Evolutionary conservation across 92 coral and sea anemone species (phyloP).

Genomic region (Ricordea florida): DNA sequence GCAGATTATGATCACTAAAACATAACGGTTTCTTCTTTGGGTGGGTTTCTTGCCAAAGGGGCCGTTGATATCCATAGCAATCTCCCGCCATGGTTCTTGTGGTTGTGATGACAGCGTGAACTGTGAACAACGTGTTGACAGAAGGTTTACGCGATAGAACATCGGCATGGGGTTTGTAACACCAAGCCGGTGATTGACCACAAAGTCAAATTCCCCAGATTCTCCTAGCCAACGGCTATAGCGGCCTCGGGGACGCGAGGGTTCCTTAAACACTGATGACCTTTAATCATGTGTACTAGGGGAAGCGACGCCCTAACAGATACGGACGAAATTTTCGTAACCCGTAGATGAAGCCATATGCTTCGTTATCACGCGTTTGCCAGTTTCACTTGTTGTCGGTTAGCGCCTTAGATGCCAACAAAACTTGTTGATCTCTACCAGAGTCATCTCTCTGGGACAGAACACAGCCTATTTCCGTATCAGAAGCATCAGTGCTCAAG

Average conservation of each 20-base stretch:
- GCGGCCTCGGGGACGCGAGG: conserved; percentile 57
- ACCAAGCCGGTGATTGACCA: conserved; percentile 18
- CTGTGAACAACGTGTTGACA: conserved; percentile 15
- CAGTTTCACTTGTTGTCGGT: conserved; percentile 42
- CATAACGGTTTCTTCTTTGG: conserved; percentile 34
- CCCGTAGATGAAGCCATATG: conserved; percentile 34
- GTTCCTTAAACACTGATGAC: conserved; percentile 25
- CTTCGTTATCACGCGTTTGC: conserved; percentile 55
- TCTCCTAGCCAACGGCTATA: conserved; percentile 52
- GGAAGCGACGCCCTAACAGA: conserved; percentile 26
- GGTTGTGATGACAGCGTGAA: conserved; percentile 46
- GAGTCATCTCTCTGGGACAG: conserved; percentile 43
- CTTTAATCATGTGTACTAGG: conserved; percentile 27
- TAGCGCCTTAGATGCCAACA: conserved; percentile 36
- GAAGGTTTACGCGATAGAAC: conserved; percentile 38
- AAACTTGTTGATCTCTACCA: conserved; percentile 43
- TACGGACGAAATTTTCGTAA: conserved; percentile 33
- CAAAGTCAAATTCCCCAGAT: conserved; percentile 40
- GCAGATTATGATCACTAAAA: conserved; percentile 32
- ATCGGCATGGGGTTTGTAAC: conserved; percentile 55
- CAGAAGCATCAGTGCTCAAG: conserved; percentile 60
- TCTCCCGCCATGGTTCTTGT: conserved; percentile 54
- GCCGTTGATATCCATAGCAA: conserved; percentile 51
- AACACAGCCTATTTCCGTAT: conserved; percentile 57
- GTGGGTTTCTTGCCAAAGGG: conserved; percentile 49